Conservation (phyloP, 2,888 invertebrate genomes). For the Andrena bicolor region DNA sequence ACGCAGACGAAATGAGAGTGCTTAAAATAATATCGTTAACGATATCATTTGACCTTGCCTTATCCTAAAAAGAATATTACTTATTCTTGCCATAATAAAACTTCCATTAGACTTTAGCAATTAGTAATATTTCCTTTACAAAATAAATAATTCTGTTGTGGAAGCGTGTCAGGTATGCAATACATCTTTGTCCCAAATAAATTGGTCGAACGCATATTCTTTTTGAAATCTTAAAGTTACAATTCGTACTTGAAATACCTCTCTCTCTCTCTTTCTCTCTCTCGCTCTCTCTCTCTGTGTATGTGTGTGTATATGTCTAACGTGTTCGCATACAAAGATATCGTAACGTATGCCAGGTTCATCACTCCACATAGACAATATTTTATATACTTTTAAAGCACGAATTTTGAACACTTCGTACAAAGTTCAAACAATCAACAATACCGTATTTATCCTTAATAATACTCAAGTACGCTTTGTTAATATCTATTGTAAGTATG, state of each 20-base stretch:
- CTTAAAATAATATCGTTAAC: conserved; percentile 36
- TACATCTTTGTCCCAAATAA: conserved; percentile 22
- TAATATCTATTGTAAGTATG: conserved; percentile 63
- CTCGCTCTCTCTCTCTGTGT: background rate
- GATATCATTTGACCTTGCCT: conserved; percentile 11
- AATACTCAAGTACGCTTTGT: conserved; percentile 60
- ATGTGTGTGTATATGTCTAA: conserved; percentile 1
- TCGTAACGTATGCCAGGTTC: conserved; percentile 21
- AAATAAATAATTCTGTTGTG: conserved; percentile 39
- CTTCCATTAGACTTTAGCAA: conserved; percentile 30
- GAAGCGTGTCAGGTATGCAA: conserved; percentile 30
- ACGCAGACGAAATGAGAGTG: conserved; percentile 21
- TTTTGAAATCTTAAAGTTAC: conserved; percentile 32
- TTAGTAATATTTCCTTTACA: conserved; percentile 15
- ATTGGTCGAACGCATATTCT: conserved; percentile 10
- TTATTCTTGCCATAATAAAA: conserved; percentile 27
- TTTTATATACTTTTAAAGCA: conserved; percentile 38
- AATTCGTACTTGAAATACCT: conserved; percentile 36
- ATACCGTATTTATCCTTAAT: conserved; percentile 49
- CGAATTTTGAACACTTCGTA: conserved; percentile 47
- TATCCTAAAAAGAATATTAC: conserved; percentile 23
- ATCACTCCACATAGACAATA: conserved; percentile 44
- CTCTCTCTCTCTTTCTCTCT: too few relatives aligned
- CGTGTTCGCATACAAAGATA: conserved; percentile 34
- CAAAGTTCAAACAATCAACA: conserved; percentile 52